Base-by-base conservation (phyloP, 2,888 invertebrate species). In the Camponotus fellah region DNA sequence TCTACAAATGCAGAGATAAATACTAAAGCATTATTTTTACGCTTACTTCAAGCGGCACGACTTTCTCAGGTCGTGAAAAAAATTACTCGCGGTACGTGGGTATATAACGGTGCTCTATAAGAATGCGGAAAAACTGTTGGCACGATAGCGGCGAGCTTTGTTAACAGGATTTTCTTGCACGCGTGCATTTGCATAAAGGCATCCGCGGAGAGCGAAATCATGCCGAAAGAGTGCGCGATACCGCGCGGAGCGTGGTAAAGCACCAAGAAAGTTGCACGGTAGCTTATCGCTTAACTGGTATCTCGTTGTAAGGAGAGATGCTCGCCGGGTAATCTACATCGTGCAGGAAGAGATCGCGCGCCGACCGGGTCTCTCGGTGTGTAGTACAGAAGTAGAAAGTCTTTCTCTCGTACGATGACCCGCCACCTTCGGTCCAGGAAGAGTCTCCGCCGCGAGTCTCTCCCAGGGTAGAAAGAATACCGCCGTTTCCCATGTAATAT, bases 321-420 rank as follows among this genome's bases (percentile, higher is more conserved):
- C 89, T 88, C 80, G 56, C 37, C 84, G 66, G 66, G 79, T 82
- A 90, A 90, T 90, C 90, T 90, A 90, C 88, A 90, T 90, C 86
- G 84, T 88, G 80, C 87, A 86, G 88, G 89, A 90, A 88, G 90
- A 85, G 86, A 88, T 84, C 82, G 84, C 65, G 49, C 64, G 60
- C 21, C 60, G 76, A 40, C 66, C 62, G 43, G 58, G 56, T 43
- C 71, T 69, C 37, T 43, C 49, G 49, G 49, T 49, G 65, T 86
- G 89, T 90, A 90, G 75, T 65, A 87, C 86, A 89, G 85, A 90
- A 90, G 90, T 90, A 89, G 90, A 90, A 90, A 90, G 90, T 89
- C 86, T 90, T 90, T 87, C 90, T 86, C 90, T 72, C 58, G 86
- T 90, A 80, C 90, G 90, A 90, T 90, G 90, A 90, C 90, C 90